phyloP scores from a whole-genome alignment of 2,888 invertebrate species.

The Colletes collaris region DNA sequence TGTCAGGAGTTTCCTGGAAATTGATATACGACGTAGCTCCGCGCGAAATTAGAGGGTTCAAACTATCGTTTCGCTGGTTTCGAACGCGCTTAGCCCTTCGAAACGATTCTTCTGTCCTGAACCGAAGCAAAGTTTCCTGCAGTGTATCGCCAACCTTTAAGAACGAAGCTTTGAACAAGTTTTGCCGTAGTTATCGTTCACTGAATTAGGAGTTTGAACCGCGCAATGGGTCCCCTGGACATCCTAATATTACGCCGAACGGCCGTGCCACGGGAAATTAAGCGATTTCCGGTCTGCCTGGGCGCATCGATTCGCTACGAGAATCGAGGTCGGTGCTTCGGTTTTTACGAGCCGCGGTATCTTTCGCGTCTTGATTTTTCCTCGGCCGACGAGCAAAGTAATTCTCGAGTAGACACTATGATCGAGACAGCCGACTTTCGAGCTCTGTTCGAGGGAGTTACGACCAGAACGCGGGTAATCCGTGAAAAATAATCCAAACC shows the following conservation, averaged over 20 bases:
- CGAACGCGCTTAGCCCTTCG: too few species aligned
- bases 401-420: conserved; percentile 19
- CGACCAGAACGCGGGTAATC: background rate
- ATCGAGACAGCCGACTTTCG: background rate
- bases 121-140: too few species aligned
- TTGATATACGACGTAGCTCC: too few species aligned
- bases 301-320: conserved; percentile 10
- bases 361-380: conserved; percentile 19
- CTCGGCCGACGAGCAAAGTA: conserved; percentile 12
- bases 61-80: too few species aligned
- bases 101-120: too few species aligned
- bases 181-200: too few species aligned
- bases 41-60: too few species aligned
- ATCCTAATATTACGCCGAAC: background rate
- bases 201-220: too few species aligned
- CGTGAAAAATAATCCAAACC: conserved; percentile 11
- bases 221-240: too few species aligned
- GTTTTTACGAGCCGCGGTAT: conserved; percentile 33
- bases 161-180: too few species aligned
- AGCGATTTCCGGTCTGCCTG: conserved; percentile 7
- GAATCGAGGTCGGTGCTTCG: conserved; percentile 8
- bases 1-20: too few species aligned
- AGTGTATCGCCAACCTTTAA: too few species aligned
- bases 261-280: conserved; percentile 8
- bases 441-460: conserved; percentile 3